phyloP scores from a whole-genome alignment of 2,888 invertebrate species.

The Sarcophaga carnaria region DNA sequence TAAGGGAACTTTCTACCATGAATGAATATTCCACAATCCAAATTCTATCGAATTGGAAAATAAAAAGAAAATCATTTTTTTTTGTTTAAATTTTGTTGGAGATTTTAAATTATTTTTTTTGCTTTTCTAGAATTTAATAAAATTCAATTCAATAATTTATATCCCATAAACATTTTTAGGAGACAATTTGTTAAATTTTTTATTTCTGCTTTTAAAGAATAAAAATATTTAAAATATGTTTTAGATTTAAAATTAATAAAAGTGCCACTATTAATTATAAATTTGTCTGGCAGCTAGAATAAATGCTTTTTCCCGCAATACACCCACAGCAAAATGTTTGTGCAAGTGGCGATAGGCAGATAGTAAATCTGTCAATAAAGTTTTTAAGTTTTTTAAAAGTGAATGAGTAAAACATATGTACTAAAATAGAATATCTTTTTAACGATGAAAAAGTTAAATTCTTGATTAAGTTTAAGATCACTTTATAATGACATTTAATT shows the following conservation, averaged over 20 bases:
- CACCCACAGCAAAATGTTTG: neutral
- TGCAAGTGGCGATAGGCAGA: neutral
- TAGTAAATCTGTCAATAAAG: neutral
- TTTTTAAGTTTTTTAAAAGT: neutral
- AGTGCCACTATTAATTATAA: constrained; percentile 1
- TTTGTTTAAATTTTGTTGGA: neutral
- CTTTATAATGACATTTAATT: too few species aligned
- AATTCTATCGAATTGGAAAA: too few species aligned
- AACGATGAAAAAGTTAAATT: too few species aligned
- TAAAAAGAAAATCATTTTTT: neutral
- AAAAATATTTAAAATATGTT: constrained; percentile 11
- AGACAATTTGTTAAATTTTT: constrained; percentile 12
- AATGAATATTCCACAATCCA: too few species aligned
- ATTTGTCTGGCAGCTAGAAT: neutral
- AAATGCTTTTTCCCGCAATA: neutral
- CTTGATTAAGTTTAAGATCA: too few species aligned
- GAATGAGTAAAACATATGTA: neutral
- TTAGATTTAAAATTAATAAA: constrained; percentile 15
- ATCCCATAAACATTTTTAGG: neutral
- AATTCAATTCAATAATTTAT: constrained; percentile 3
- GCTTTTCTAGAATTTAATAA: neutral
- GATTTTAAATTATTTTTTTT: too few species aligned
- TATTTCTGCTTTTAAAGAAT: neutral
- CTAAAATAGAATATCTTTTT: too few species aligned
- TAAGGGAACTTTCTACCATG: too few species aligned